These are phyloP conservation scores for Dendrolimus pini DNA, from an alignment of 2,888 invertebrate species.

Conservation along the genomic window DNA sequence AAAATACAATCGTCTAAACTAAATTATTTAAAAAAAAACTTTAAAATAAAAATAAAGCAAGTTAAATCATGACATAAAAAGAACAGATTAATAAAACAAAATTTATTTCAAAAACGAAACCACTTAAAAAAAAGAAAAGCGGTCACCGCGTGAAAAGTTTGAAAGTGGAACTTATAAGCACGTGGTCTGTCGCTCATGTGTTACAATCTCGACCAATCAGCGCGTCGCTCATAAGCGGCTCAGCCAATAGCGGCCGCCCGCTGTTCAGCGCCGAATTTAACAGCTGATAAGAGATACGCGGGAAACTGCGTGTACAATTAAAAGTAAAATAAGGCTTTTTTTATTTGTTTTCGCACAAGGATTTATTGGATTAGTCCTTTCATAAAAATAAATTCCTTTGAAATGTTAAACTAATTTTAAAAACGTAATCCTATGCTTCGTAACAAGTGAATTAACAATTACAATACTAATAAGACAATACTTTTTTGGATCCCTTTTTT, in stretches of 20 bases:
- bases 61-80: not conserved
- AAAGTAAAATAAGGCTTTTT: too few species aligned
- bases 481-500: too few species aligned
- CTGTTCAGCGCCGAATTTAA: constrained; percentile 57
- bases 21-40: too few species aligned
- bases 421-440: too few species aligned
- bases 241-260: constrained; percentile 47
- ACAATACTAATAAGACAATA: too few species aligned
- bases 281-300: constrained; percentile 63
- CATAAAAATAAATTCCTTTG: too few species aligned
- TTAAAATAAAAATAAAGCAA: not conserved
- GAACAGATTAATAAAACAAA: not conserved
- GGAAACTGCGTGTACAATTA: constrained; percentile 7
- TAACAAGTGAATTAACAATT: too few species aligned
- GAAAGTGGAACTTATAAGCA: constrained; percentile 67
- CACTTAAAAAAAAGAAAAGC: not conserved
- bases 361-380: too few species aligned
- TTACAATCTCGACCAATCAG: constrained; percentile 54
- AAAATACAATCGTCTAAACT: too few species aligned
- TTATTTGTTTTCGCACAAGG: too few species aligned
- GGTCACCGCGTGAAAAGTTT: constrained; percentile 47
- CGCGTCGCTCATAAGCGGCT: constrained; percentile 55
- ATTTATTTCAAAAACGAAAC: not conserved
- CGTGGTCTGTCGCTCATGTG: constrained; percentile 70
- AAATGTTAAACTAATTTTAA: too few species aligned